Evolutionary conservation across 2,797 vertebrate species (phyloP), one percentile per base, ranked within the genome.

Genomic region (Falco columbarius): DNA sequence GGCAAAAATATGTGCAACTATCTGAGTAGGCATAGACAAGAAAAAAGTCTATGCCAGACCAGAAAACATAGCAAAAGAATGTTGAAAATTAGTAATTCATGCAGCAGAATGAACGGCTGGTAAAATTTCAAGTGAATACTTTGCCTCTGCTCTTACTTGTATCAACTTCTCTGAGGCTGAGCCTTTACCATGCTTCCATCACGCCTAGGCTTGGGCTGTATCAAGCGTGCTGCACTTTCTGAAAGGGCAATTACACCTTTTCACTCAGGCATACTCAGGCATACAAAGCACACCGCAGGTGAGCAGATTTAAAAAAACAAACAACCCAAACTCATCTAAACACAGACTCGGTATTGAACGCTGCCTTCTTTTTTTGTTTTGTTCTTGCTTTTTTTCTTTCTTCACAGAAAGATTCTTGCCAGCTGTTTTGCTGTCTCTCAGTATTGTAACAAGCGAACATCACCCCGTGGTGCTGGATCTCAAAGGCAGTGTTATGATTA

Each of bases 381-480:
- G 14, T 51, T 76, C 36, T 86, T 2, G 0, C 2, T 29, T 38
- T 62, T 67, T 19, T 27, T 2, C 18, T 56, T 71, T 77, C 71
- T 89, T 89, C 59, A 18, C 65, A 68, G 80, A 90, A 89, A 81
- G 68, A 86, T 36, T 77, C 46, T 68, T 68, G 61, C 44, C 90
- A 95, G 82, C 63, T 91, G 70, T 84, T 95, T 74, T 71, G 51
- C 76, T 70, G 55, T n/a, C 49, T 77, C 66, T 88, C 72, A 23
- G 85, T 65, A 90, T 81, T 90, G 73, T 76, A 90, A 29, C 0
- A 4, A 93, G 55, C 1, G 0, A 92, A 54, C 49, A 90, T 77
- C 80, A 77, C 42, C 36, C 83, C 4, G 5, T 81, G 79, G 85
- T 89, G 62, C 70, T 6, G 1, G 49, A 81, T 49, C 73, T 90